Base-by-base conservation (phyloP, 35 echinoderm and acorn worm genomes). In the Anneissia japonica region DNA sequence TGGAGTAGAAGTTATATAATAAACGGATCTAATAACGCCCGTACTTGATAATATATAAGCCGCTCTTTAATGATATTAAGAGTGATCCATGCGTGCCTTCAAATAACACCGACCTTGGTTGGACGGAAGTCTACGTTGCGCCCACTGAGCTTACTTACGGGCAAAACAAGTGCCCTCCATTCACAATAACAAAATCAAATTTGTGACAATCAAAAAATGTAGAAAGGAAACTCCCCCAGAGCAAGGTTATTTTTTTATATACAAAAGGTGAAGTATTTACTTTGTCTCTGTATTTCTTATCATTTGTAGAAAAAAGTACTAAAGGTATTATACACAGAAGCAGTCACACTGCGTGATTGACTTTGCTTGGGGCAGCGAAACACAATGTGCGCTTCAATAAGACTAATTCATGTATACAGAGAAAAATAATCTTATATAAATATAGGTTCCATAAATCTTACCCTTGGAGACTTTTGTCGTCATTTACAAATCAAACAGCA, bases 1-100 rank as follows among this genome's bases (percentile, higher is more conserved):
- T 64, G 51, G 51, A 64, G 51, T 64, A 64, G 51, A 64, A 64
- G 51, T 64, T 64, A 64, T 64, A 64, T 64, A 64, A 64, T 64
- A 64, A 64, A 26, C 51, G 26, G 51, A 26, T 64, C 51, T 26
- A 9, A 64, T 64, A 64, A 64, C 2, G 5, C 51, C 19, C 21
- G n/a, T n/a, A n/a, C n/a, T n/a, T n/a, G n/a, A n/a, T n/a, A n/a
- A n/a, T n/a, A n/a, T 64, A 19, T 64, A 26, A 64, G 1, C 26
- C 14, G 4, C 14, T 6, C 40, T 9, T 9, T 64, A 64, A 64
- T 64, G 51, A 64, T 23, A 64, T 64, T 64, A 64, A 23, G 21
- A 64, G 26, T 23, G 1, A 64, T 23, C 51, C 51, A 64, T 64
- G 51, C 51, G 51, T 23, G 2, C 51, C 51, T 64, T 64, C 51